These are phyloP conservation scores for Lonchura striata DNA, from an alignment of 2,113 vertebrate genomes.

Conservation along the genomic window DNA sequence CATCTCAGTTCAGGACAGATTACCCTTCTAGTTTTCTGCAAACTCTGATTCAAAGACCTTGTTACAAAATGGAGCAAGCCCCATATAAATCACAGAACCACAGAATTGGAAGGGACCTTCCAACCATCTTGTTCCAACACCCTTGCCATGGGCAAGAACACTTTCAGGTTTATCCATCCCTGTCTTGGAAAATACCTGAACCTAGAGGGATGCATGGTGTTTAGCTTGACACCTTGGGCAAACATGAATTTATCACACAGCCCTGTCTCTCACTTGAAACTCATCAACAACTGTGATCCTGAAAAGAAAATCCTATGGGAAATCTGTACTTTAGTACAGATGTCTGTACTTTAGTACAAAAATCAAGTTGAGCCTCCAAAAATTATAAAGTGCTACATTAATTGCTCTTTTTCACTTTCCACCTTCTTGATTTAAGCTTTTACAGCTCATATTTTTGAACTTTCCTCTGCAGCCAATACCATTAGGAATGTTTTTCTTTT, in stretches of 20 bases:
- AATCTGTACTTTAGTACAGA: not conserved
- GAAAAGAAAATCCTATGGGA: not conserved
- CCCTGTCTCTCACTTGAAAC: not conserved
- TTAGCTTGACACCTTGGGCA: not conserved
- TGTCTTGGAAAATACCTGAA: not conserved
- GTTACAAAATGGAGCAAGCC: not conserved
- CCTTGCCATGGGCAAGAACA: not conserved
- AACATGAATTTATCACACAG: not conserved
- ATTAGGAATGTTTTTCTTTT: not conserved
- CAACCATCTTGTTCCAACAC: not conserved
- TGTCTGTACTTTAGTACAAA: not conserved
- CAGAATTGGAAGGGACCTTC: not conserved
- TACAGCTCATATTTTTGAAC: conserved; percentile 12
- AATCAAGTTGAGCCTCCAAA: not conserved
- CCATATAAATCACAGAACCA: not conserved
- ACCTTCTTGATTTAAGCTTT: conserved; percentile 14
- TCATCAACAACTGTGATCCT: not conserved
- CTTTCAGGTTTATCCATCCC: not conserved
- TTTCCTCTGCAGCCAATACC: not conserved
- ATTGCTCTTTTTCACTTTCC: conserved; percentile 28
- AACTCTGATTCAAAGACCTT: not conserved
- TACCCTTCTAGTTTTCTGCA: not conserved
- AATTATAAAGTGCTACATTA: conserved; percentile 26
- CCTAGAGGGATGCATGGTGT: not conserved
- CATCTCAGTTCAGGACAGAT: not conserved